Evolutionary conservation across 2,888 invertebrate genomes (phyloP).

Genomic region (Pegoplata infirma): DNA sequence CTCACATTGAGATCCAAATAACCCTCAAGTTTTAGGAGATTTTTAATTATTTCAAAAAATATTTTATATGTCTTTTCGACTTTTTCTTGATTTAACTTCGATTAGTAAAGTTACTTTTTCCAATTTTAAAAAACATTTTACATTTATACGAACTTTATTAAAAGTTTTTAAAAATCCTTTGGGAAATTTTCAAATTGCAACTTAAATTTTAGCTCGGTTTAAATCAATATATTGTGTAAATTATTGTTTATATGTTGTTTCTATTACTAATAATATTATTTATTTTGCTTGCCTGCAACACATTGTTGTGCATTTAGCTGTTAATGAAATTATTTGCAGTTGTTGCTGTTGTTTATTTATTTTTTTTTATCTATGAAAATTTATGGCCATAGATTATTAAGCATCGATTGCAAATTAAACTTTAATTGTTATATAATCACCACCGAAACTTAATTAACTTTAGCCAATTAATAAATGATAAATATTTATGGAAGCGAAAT

Average conservation of each 20-base stretch:
- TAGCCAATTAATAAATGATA: slow-evolving; percentile 42
- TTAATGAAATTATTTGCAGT: slow-evolving; percentile 14
- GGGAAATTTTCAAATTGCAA: too few relatives aligned
- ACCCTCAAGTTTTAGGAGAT: too few relatives aligned
- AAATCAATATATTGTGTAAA: too few relatives aligned
- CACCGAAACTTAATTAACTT: slow-evolving; percentile 50
- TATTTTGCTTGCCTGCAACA: neutral
- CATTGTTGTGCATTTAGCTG: slow-evolving; percentile 1
- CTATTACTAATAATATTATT: neutral
- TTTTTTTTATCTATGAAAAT: slow-evolving; percentile 30
- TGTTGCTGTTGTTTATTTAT: slow-evolving; percentile 40
- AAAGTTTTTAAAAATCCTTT: too few relatives aligned
- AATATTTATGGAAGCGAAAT: neutral
- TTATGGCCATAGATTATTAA: slow-evolving; percentile 42
- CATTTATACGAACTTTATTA: too few relatives aligned
- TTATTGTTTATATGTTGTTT: neutral
- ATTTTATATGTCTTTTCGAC: too few relatives aligned
- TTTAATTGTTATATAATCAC: slow-evolving; percentile 51
- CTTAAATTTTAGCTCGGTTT: too few relatives aligned
- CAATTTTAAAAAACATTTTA: too few relatives aligned
- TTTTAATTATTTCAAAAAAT: too few relatives aligned
- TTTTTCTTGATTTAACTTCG: too few relatives aligned
- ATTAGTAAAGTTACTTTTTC: too few relatives aligned
- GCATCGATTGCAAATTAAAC: slow-evolving; percentile 48
- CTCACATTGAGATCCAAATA: too few relatives aligned